Conservation (phyloP, 2,113 vertebrate genomes). For the Poeciliopsis occidentalis region DNA sequence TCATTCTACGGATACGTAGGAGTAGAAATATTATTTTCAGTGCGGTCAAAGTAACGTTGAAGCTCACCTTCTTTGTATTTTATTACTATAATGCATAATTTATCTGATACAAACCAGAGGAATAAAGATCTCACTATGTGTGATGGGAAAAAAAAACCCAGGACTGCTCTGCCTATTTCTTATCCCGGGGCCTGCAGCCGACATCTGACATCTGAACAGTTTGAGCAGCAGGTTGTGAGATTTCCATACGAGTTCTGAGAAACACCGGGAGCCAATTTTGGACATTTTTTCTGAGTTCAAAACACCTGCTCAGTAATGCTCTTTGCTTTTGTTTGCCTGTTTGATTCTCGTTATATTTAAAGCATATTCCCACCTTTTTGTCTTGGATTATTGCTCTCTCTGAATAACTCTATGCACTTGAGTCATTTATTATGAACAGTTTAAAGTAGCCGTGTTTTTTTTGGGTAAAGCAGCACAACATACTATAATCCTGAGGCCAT, state of each 20-base stretch:
- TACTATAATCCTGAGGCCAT: background rate
- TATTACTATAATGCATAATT: slow-evolving; percentile 10
- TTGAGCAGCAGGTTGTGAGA: slow-evolving; percentile 36
- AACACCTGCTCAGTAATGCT: slow-evolving; percentile 4
- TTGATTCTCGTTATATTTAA: background rate
- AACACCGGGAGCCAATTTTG: slow-evolving; percentile 36
- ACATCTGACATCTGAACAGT: slow-evolving; percentile 62
- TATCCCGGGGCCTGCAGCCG: slow-evolving; percentile 50
- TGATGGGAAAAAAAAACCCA: slow-evolving; percentile 15
- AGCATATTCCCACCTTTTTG: background rate
- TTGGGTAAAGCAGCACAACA: no score
- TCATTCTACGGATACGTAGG: background rate
- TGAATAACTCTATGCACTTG: no score
- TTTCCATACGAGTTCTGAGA: slow-evolving; percentile 38
- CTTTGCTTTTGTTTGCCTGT: slow-evolving; percentile 17
- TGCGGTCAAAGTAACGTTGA: background rate
- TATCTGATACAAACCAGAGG: slow-evolving; percentile 26
- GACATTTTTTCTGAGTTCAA: slow-evolving; percentile 28
- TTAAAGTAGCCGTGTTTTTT: background rate
- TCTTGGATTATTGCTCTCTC: background rate
- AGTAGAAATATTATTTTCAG: no score
- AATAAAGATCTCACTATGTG: slow-evolving; percentile 5
- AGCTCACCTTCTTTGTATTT: background rate
- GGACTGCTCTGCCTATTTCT: slow-evolving; percentile 15
- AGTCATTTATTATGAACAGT: background rate